Conservation (phyloP, 2,797 vertebrate species). For the Pseudomugil gertrudae region DNA sequence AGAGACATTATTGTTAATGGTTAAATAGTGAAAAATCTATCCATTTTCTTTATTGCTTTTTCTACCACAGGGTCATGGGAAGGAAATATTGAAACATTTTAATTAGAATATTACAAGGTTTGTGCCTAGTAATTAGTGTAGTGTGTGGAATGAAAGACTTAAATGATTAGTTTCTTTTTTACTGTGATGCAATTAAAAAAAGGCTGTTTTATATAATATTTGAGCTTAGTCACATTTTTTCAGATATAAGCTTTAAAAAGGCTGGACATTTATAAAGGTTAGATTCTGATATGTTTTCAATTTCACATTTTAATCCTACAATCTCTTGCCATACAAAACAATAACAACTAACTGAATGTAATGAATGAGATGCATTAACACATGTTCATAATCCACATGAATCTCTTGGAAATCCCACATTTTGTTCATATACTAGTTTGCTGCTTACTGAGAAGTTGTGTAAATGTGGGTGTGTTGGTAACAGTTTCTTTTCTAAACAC, state of each 20-base stretch:
- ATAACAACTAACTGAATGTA: conserved; percentile 12
- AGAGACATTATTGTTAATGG: background rate
- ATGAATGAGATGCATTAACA: conserved; percentile 30
- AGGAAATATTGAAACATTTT: background rate
- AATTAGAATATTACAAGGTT: conserved; percentile 22
- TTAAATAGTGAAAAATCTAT: background rate
- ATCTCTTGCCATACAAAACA: conserved; percentile 6
- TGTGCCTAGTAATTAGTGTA: conserved; percentile 18
- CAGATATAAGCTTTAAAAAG: no score
- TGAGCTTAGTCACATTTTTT: no score
- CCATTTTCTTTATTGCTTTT: no score
- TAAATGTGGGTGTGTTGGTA: conserved; percentile 14
- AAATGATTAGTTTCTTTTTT: conserved; percentile 22
- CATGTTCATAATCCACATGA: conserved; percentile 20
- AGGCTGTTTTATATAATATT: no score
- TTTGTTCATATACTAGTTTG: conserved; percentile 35
- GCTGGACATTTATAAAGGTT: no score
- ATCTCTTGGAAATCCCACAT: conserved; percentile 36
- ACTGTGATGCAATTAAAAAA: background rate
- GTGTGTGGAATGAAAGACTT: conserved; percentile 2
- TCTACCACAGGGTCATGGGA: no score
- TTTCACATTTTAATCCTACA: no score
- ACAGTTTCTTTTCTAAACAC: conserved; percentile 44
- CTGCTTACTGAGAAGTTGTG: background rate
- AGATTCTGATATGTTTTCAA: no score